A percentile compares a stretch with the other conserved stretches of the same genome.
Evolutionary conservation across 2,797 vertebrate species (phyloP).

Genomic region (Zenarchopterus dispar): DNA sequence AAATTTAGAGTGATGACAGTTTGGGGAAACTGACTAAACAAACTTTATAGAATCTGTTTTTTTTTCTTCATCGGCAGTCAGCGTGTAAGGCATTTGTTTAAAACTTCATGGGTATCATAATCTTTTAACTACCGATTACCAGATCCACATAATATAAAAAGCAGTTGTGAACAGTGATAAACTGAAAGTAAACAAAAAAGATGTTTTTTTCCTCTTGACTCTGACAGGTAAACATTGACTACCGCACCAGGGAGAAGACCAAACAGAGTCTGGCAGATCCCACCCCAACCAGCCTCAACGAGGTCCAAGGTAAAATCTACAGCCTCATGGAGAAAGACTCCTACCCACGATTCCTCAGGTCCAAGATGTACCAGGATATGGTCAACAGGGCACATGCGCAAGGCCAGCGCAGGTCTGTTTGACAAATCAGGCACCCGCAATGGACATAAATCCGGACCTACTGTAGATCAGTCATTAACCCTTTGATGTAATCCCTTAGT

Average conservation of each 20-base stretch:
- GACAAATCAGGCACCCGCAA: slow-evolving; percentile 26
- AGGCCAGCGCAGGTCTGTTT: slow-evolving; percentile 90
- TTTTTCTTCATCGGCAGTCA: too few relatives aligned
- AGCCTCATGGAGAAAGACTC: slow-evolving; percentile 99
- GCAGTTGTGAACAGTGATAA: too few relatives aligned
- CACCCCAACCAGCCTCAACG: slow-evolving; percentile 88
- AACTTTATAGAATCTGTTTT: too few relatives aligned
- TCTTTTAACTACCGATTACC: too few relatives aligned
- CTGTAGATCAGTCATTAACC: slow-evolving; percentile 41
- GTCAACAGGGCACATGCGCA: slow-evolving; percentile 86
- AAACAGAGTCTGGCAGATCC: slow-evolving; percentile 91
- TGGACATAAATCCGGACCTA: slow-evolving; percentile 40
- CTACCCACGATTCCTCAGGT: slow-evolving; percentile 95
- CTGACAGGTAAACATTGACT: slow-evolving; percentile 93
- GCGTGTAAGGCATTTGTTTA: too few relatives aligned
- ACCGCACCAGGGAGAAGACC: slow-evolving; percentile 91
- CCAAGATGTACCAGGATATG: slow-evolving; percentile 96
- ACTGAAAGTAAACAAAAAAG: background rate
- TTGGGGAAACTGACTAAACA: too few relatives aligned
- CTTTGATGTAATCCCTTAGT: slow-evolving; percentile 50
- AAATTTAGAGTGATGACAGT: too few relatives aligned
- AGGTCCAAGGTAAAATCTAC: slow-evolving; percentile 92
- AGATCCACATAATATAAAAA: too few relatives aligned
- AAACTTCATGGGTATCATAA: too few relatives aligned
- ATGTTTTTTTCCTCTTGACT: background rate